Conservation (phyloP, 2,113 vertebrate species). For the Syrrhaptes paradoxus region DNA sequence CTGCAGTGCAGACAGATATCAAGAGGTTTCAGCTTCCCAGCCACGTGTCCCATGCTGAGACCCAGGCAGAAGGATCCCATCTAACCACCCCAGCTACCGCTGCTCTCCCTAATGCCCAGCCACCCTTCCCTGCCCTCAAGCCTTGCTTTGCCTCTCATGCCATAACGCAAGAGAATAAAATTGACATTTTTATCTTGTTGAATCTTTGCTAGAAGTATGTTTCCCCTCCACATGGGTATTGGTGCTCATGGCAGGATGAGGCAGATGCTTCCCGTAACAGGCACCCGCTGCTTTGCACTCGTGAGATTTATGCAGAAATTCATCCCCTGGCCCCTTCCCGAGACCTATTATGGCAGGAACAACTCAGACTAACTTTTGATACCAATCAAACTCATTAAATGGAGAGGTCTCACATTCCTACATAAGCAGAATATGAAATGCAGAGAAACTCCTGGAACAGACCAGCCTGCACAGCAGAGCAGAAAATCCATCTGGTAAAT, state of each 20-base stretch:
- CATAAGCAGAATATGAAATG: constrained; percentile 30
- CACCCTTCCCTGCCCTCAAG: background rate
- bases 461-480: background rate
- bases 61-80: background rate
- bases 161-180: background rate
- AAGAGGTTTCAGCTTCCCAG: background rate
- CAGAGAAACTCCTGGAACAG: background rate
- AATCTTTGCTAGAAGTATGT: background rate
- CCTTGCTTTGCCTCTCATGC: background rate
- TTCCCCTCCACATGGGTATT: background rate
- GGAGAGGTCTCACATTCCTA: background rate
- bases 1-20: background rate
- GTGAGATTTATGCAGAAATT: background rate
- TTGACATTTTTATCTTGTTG: background rate
- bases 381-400: background rate
- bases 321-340: background rate
- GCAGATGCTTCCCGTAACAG: background rate
- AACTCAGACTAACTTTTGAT: background rate
- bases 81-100: background rate
- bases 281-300: background rate
- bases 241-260: background rate
- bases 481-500: constrained; percentile 43
- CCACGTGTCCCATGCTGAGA: background rate
- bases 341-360: background rate
- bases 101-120: background rate